These are phyloP conservation scores for Archips xylosteana DNA, from an alignment of 2,888 invertebrate species.

Conservation along the genomic window DNA sequence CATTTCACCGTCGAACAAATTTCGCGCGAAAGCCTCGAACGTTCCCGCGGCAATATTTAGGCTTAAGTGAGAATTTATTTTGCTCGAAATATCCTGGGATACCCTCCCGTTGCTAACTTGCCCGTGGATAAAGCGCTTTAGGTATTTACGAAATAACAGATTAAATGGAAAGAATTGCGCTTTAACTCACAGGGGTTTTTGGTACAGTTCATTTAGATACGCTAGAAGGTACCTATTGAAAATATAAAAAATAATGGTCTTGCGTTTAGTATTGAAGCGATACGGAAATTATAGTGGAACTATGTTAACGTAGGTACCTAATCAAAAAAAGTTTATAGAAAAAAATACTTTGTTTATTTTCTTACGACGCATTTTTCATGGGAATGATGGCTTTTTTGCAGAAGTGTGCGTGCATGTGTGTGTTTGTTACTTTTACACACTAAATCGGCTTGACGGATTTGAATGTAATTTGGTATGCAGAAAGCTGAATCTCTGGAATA, in stretches of 20 bases:
- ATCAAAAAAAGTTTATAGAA: too few species aligned
- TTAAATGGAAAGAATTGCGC: constrained; percentile 20
- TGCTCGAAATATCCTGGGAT: constrained; percentile 47
- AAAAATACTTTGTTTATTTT: too few species aligned
- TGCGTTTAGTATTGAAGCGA: too few species aligned
- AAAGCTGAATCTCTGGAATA: too few species aligned
- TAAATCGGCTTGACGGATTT: too few species aligned
- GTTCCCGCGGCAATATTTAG: constrained; percentile 56
- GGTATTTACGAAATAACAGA: constrained; percentile 27
- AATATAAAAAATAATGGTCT: background rate
- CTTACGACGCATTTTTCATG: too few species aligned
- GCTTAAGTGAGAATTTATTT: constrained; percentile 58
- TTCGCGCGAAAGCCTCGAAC: constrained; percentile 55
- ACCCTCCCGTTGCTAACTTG: constrained; percentile 46
- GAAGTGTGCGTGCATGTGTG: too few species aligned
- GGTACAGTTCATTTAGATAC: background rate
- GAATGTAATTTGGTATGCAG: too few species aligned
- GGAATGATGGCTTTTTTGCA: too few species aligned
- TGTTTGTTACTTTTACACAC: too few species aligned
- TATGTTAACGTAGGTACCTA: too few species aligned
- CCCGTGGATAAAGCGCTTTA: constrained; percentile 36
- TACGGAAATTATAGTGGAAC: too few species aligned
- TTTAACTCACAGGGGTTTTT: constrained; percentile 4
- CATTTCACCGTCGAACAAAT: constrained; percentile 60
- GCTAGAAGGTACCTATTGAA: background rate